Evolutionary conservation across 1,140 invertebrate species (phyloP).

Genomic region (Drosophila kohkoa): DNA sequence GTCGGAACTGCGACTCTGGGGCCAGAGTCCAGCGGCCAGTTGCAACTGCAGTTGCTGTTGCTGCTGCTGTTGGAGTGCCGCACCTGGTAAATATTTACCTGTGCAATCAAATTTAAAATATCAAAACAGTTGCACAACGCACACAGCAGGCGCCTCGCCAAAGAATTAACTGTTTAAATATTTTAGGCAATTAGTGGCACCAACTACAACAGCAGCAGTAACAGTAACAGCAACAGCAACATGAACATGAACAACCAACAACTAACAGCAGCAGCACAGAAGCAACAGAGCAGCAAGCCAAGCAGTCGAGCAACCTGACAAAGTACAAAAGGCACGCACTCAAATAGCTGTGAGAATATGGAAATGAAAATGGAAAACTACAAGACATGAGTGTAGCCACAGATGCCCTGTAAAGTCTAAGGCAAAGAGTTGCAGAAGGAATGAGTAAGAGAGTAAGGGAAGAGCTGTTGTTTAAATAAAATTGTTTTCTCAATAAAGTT

Average conservation of each 20-base stretch:
- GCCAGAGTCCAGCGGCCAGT: not conserved
- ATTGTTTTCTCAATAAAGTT: too few relatives aligned
- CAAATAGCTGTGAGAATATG: constrained; percentile 28
- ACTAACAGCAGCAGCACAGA: not conserved
- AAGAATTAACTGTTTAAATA: constrained; percentile 77
- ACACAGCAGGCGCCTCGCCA: constrained; percentile 20
- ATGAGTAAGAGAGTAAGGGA: not conserved
- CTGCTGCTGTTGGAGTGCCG: not conserved
- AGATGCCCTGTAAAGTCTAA: not conserved
- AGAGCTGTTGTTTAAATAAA: too few relatives aligned
- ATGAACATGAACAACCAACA: too few relatives aligned
- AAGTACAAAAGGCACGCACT: constrained; percentile 24
- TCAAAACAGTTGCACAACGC: constrained; percentile 40
- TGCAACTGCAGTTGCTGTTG: not conserved
- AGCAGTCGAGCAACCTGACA: constrained; percentile 11
- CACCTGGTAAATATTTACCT: constrained; percentile 72
- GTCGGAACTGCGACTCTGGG: constrained; percentile 5
- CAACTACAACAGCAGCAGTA: constrained; percentile 20
- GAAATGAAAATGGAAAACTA: constrained; percentile 21
- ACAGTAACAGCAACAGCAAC: not conserved
- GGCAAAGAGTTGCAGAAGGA: too few relatives aligned
- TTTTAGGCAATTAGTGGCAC: constrained; percentile 78
- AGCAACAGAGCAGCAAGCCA: constrained; percentile 1
- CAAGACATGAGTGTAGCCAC: not conserved
- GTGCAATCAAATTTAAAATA: constrained; percentile 79